Evolutionary conservation across 2,113 vertebrate species (phyloP).

Genomic region (Ciconia stormi): DNA sequence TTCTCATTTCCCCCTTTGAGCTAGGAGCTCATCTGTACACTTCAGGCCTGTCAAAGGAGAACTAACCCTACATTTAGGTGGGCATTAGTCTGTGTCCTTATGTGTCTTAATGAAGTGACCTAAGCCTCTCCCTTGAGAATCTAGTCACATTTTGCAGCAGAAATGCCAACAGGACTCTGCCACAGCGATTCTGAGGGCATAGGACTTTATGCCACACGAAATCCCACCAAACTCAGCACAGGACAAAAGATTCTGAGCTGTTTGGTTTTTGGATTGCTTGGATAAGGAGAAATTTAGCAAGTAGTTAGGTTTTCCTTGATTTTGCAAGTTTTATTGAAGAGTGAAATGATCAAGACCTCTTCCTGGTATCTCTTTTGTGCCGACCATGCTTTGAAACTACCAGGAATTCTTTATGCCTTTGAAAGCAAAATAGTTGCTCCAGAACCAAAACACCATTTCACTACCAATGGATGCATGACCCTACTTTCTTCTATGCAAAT

Average conservation of each 20-base stretch:
- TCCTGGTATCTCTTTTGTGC: background rate
- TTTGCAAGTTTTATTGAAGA: background rate
- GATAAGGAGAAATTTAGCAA: background rate
- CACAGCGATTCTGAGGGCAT: background rate
- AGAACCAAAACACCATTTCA: background rate
- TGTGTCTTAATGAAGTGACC: background rate
- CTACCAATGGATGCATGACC: background rate
- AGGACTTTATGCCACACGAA: background rate
- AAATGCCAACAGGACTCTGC: background rate
- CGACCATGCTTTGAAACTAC: background rate
- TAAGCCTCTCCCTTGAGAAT: background rate
- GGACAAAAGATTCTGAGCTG: background rate
- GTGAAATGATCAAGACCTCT: background rate
- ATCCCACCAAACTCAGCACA: background rate
- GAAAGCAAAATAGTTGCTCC: background rate
- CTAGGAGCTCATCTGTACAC: background rate
- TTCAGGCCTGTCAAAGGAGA: background rate
- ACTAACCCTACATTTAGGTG: background rate
- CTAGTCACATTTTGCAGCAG: background rate
- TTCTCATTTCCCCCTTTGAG: background rate
- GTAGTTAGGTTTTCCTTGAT: background rate
- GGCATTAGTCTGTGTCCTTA: background rate
- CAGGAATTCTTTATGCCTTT: background rate
- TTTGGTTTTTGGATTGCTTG: background rate
- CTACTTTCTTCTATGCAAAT: background rate